phyloP scores from a whole-genome alignment of 2,113 vertebrate genomes.

The Helogale parvula region DNA sequence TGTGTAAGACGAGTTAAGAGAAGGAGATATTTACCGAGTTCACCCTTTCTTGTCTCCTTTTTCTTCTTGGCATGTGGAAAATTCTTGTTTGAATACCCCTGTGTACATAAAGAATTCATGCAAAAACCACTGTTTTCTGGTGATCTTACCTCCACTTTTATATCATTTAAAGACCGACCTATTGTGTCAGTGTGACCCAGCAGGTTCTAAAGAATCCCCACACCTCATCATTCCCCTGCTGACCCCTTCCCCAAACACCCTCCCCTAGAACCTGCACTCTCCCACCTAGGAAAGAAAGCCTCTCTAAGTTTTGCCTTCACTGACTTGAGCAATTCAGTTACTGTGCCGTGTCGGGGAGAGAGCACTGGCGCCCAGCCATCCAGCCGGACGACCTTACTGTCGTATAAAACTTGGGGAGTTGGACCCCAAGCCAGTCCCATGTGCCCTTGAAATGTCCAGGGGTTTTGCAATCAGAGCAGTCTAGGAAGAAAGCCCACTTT shows the following conservation, averaged over 20 bases:
- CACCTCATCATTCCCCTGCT: background rate
- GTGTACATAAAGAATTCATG: background rate
- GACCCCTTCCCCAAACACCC: background rate
- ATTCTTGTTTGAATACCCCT: constrained; percentile 12
- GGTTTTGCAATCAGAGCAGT: background rate
- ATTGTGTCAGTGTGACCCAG: background rate
- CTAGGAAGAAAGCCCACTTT: background rate
- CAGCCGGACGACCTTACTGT: background rate
- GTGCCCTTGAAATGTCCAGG: background rate
- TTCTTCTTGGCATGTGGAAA: background rate
- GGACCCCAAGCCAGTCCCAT: background rate
- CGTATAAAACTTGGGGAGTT: background rate
- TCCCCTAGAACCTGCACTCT: background rate
- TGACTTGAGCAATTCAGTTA: background rate
- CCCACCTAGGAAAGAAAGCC: background rate
- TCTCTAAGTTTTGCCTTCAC: background rate
- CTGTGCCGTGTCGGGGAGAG: no score
- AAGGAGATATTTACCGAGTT: background rate
- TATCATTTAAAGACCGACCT: background rate
- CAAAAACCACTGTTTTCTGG: background rate
- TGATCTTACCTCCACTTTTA: background rate
- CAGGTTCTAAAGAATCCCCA: background rate
- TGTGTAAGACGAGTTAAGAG: background rate
- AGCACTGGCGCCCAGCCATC: background rate
- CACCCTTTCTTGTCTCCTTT: background rate